Percentiles rank a stretch among this genome's conserved stretches.
phyloP scores from a whole-genome alignment of 2,888 invertebrate species.

The Plusia festucae region DNA sequence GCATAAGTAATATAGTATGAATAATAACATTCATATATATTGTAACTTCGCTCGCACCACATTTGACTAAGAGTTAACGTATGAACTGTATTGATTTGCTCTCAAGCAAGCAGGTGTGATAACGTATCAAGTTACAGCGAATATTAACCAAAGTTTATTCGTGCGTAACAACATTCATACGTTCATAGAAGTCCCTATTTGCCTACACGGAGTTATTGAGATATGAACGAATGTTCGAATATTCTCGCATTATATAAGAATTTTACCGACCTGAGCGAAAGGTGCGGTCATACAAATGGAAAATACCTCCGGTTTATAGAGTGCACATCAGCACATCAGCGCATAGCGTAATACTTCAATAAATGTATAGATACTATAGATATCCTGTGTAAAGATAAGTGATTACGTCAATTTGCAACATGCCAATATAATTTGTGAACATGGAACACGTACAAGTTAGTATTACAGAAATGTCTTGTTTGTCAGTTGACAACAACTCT shows the following conservation, averaged over 20 bases:
- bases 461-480: slow-evolving; percentile 1
- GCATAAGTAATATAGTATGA: background rate
- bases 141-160: background rate
- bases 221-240: slow-evolving; percentile 9
- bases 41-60: too few species aligned
- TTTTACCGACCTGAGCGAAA: slow-evolving; percentile 22
- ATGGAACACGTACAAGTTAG: background rate
- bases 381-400: slow-evolving; percentile 14
- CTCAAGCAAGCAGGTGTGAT: slow-evolving; percentile 3
- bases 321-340: too few species aligned
- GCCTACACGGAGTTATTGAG: slow-evolving; percentile 10
- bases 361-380: slow-evolving; percentile 13
- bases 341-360: background rate
- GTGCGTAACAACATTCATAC: background rate
- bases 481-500: background rate
- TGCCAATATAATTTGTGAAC: background rate
- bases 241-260: slow-evolving; percentile 31
- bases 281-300: slow-evolving; percentile 22
- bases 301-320: slow-evolving; percentile 14
- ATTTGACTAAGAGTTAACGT: too few species aligned
- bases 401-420: slow-evolving; percentile 20
- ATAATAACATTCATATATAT: background rate
- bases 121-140: background rate
- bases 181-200: slow-evolving; percentile 16
- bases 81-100: background rate